A percentile compares a stretch with the other conserved stretches of the same genome.
Conservation (phyloP, 2,888 invertebrate species). For the Diaphora mendica region DNA sequence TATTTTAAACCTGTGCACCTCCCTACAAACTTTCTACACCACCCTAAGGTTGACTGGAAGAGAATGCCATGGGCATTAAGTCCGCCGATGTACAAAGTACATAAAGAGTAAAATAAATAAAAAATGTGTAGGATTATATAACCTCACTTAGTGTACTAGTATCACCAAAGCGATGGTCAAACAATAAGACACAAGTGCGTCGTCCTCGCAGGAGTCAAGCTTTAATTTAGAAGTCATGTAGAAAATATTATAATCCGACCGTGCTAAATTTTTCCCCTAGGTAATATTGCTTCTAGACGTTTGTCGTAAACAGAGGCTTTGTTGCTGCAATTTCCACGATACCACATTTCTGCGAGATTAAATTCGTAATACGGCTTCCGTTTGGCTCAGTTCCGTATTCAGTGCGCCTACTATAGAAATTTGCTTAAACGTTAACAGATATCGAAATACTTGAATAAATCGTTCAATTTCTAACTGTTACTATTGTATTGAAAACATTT, state of each 20-base stretch:
- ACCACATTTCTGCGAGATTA: slow-evolving; percentile 85
- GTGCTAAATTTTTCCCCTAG: slow-evolving; percentile 64
- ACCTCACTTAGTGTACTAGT: slow-evolving; percentile 19
- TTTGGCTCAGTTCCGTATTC: slow-evolving; percentile 74
- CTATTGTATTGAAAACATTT: slow-evolving; percentile 2
- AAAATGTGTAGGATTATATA: slow-evolving; percentile 15
- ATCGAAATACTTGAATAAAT: slow-evolving; percentile 34
- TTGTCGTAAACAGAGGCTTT: slow-evolving; percentile 78
- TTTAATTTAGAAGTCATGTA: slow-evolving; percentile 51
- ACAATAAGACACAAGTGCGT: slow-evolving; percentile 25
- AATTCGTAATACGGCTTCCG: slow-evolving; percentile 81
- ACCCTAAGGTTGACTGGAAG: too few relatives aligned
- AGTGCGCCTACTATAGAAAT: slow-evolving; percentile 70
- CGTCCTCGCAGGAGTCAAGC: slow-evolving; percentile 30
- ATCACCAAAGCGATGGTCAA: slow-evolving; percentile 26
- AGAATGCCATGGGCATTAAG: too few relatives aligned
- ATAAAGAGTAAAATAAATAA: too few relatives aligned
- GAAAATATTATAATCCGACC: slow-evolving; percentile 61
- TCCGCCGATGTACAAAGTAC: too few relatives aligned
- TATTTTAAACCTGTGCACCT: too few relatives aligned
- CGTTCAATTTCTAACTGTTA: slow-evolving; percentile 21
- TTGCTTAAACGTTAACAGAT: slow-evolving; percentile 52
- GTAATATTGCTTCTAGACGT: slow-evolving; percentile 66
- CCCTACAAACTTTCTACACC: too few relatives aligned
- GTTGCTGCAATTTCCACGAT: slow-evolving; percentile 80